These are phyloP conservation scores for Caenorhabditis remanei DNA, from an alignment of 1,140 invertebrate species.

Conservation along the genomic window DNA sequence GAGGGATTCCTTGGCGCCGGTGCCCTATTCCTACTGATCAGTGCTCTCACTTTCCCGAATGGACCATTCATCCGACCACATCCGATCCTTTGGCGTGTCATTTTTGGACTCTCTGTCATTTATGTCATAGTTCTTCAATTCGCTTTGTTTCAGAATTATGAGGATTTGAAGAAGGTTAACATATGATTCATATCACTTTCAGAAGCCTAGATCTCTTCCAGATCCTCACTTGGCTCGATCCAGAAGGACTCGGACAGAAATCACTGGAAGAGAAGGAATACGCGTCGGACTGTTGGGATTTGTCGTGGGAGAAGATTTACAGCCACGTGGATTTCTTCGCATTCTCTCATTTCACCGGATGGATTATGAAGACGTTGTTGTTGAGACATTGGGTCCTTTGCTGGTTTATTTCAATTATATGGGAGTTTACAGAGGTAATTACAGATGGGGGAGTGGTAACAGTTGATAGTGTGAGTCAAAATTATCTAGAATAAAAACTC, in stretches of 20 bases:
- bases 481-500: no score
- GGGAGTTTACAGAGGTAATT: constrained; percentile 93
- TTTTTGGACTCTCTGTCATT: constrained; percentile 88
- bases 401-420: constrained; percentile 97
- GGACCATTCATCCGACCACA: constrained; percentile 92
- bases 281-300: constrained; percentile 95
- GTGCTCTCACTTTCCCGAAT: constrained; percentile 96
- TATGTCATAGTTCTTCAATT: constrained; percentile 88
- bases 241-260: constrained; percentile 86
- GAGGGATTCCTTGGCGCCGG: constrained; percentile 90
- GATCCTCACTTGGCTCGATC: constrained; percentile 93
- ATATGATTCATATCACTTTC: background rate
- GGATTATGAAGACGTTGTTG: constrained; percentile 91
- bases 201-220: background rate
- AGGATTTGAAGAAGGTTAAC: constrained; percentile 84
- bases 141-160: constrained; percentile 91
- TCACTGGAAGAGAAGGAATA: constrained; percentile 97
- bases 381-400: constrained; percentile 95
- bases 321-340: constrained; percentile 95
- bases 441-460: no score
- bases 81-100: constrained; percentile 82
- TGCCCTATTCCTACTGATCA: constrained; percentile 95
- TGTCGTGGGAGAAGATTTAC: constrained; percentile 89
- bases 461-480: no score
- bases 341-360: constrained; percentile 94